Percentiles rank a stretch among this genome's conserved stretches.
Evolutionary conservation across 2,888 invertebrate genomes (phyloP).

Genomic region (Melieria crassipennis): DNA sequence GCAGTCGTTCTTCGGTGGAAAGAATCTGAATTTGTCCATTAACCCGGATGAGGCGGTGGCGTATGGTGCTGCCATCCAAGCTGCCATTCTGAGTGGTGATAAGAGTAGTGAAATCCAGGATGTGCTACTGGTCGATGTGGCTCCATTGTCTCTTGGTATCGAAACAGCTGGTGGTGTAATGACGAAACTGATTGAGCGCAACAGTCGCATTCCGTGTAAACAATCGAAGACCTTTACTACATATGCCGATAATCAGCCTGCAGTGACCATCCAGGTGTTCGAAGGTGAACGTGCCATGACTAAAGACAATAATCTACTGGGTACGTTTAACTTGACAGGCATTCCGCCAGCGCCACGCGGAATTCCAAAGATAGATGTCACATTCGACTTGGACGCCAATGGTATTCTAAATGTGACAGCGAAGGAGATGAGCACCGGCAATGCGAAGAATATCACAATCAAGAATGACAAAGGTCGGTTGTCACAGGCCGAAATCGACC

Average conservation of each 20-base stretch:
- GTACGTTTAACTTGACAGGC: constrained; percentile 94
- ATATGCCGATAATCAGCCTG: constrained; percentile 82
- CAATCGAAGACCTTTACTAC: constrained; percentile 81
- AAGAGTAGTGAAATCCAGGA: constrained; percentile 79
- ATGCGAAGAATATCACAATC: constrained; percentile 79
- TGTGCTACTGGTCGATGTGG: constrained; percentile 75
- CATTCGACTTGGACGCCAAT: constrained; percentile 85
- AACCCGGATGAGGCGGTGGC: constrained; percentile 85
- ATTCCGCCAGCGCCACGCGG: constrained; percentile 92
- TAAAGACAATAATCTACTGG: constrained; percentile 91
- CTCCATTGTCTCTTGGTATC: constrained; percentile 76
- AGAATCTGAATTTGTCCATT: constrained; percentile 77
- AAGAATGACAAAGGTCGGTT: constrained; percentile 83
- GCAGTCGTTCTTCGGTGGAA: constrained; percentile 79
- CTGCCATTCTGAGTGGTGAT: constrained; percentile 76
- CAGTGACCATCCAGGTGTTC: constrained; percentile 77
- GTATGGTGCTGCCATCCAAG: constrained; percentile 79
- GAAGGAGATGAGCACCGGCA: constrained; percentile 73
- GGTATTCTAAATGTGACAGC: constrained; percentile 91
- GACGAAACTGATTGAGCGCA: constrained; percentile 79
- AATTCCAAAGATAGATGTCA: constrained; percentile 86
- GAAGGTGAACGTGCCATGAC: constrained; percentile 89
- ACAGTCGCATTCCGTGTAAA: constrained; percentile 77
- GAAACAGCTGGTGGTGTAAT: constrained; percentile 84
- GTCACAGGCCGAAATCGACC: constrained; percentile 81